Evolutionary conservation across 2,888 invertebrate species (phyloP).

Genomic region (Xylota sylvarum): DNA sequence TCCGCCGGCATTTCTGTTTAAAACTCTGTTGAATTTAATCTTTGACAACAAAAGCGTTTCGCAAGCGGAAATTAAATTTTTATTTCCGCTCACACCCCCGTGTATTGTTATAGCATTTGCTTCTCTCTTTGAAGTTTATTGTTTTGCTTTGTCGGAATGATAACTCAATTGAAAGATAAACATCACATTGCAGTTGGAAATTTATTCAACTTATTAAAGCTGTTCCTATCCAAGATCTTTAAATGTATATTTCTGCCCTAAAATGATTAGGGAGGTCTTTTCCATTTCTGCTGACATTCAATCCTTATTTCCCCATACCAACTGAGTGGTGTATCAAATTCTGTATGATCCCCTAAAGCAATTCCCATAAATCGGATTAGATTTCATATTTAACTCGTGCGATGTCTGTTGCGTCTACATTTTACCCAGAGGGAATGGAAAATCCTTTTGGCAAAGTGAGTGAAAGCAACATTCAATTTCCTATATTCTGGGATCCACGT

Average conservation of each 20-base stretch:
- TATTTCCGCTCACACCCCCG: background rate
- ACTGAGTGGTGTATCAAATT: too few species aligned
- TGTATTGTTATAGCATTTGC: background rate
- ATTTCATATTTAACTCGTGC: slow-evolving; percentile 6
- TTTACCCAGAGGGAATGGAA: background rate
- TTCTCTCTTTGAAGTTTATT: background rate
- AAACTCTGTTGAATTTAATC: background rate
- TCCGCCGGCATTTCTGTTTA: background rate
- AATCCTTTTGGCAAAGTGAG: background rate
- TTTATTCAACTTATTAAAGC: background rate
- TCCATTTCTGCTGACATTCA: background rate
- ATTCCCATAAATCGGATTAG: slow-evolving; percentile 3
- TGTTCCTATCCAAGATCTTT: too few species aligned
- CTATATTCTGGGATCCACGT: background rate
- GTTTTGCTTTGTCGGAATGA: background rate
- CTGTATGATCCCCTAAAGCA: background rate
- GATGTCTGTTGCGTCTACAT: background rate
- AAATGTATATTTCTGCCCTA: background rate
- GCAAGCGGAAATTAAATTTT: background rate
- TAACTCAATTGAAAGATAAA: background rate
- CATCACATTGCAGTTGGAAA: background rate
- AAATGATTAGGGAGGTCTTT: too few species aligned
- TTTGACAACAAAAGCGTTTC: background rate
- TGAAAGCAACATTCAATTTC: background rate
- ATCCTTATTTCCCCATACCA: background rate